Conservation (phyloP, 2,888 invertebrate species). For the Alloscopus bannaensis region DNA sequence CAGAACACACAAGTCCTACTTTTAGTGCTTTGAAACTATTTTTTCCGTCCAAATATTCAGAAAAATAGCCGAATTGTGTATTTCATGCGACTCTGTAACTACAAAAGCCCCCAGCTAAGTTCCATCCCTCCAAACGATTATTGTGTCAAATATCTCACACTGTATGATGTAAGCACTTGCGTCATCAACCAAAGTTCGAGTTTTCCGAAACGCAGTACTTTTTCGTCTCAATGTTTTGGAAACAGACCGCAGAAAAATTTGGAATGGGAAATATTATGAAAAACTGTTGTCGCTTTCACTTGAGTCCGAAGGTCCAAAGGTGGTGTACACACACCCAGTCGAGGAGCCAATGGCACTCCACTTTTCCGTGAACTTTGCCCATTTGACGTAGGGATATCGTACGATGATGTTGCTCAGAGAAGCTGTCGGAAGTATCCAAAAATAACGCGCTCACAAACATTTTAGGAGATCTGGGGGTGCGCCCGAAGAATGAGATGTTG, state of each 20-base stretch:
- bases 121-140: too few species aligned
- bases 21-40: too few species aligned
- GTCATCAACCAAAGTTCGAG: neutral
- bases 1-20: too few species aligned
- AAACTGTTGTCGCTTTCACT: neutral
- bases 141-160: neutral
- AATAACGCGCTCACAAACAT: constrained; percentile 31
- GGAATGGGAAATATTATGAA: neutral
- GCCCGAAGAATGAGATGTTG: neutral
- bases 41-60: too few species aligned
- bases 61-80: too few species aligned
- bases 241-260: too few species aligned
- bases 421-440: constrained; percentile 48
- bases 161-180: neutral
- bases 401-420: constrained; percentile 41
- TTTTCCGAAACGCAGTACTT: neutral
- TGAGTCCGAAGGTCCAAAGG: neutral
- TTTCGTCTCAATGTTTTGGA: neutral
- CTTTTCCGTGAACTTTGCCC: constrained; percentile 47
- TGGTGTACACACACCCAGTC: constrained; percentile 23
- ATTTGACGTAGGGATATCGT: constrained; percentile 50
- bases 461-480: neutral
- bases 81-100: too few species aligned
- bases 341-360: constrained; percentile 30
- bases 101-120: too few species aligned